These are phyloP conservation scores for Clinocottus analis DNA, from an alignment of 2,113 vertebrate genomes.

Conservation along the genomic window DNA sequence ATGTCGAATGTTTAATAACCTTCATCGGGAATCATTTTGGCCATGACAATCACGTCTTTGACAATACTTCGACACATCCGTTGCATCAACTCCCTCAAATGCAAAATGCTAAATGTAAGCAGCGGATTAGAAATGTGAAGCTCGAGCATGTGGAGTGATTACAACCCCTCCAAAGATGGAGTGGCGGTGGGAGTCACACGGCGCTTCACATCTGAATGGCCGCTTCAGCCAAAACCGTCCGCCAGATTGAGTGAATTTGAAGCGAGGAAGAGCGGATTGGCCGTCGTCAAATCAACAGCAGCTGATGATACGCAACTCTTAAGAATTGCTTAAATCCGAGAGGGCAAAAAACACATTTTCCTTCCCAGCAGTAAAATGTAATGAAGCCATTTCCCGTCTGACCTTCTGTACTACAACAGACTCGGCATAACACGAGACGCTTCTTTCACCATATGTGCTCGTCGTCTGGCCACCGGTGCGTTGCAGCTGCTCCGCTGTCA, in stretches of 20 bases:
- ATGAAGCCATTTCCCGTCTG: not conserved
- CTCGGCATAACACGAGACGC: not conserved
- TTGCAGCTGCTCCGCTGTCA: slow-evolving; percentile 4
- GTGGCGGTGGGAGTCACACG: not conserved
- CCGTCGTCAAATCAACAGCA: not conserved
- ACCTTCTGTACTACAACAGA: not conserved
- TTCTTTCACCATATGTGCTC: not conserved
- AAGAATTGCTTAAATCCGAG: not conserved
- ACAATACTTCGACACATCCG: not conserved
- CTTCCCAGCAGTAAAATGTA: not conserved
- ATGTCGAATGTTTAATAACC: no score
- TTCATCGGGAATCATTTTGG: no score
- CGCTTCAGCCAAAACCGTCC: not conserved
- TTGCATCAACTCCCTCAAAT: not conserved
- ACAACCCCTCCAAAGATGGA: not conserved
- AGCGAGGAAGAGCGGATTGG: not conserved
- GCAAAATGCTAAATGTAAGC: no score
- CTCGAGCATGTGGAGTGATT: not conserved
- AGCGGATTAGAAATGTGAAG: not conserved
- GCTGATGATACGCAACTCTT: not conserved
- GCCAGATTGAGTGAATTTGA: not conserved
- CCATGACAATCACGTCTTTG: not conserved
- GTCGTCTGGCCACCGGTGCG: not conserved
- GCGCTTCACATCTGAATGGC: not conserved
- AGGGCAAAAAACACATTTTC: not conserved